Conservation (phyloP, 2,888 invertebrate species). For the Brachyopa scutellaris region DNA sequence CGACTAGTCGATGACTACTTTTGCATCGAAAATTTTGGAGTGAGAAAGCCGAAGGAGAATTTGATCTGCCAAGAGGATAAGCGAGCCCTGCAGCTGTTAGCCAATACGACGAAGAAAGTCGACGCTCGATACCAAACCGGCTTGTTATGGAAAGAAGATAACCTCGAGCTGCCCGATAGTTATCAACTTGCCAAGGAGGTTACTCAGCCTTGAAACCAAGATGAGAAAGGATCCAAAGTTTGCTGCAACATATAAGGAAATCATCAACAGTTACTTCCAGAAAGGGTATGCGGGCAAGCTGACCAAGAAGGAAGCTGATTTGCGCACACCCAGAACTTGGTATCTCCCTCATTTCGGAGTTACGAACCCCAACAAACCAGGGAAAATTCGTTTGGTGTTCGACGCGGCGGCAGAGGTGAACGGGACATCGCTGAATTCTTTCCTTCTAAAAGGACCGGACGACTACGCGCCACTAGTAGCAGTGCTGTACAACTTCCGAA, state of each 20-base stretch:
- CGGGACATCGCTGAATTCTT: not conserved
- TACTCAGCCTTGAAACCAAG: slow-evolving; percentile 38
- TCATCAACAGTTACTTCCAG: not conserved
- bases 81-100: too few relatives aligned
- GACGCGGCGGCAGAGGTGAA: not conserved
- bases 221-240: slow-evolving; percentile 39
- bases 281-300: not conserved
- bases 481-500: too few relatives aligned
- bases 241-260: not conserved
- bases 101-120: too few relatives aligned
- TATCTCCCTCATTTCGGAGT: not conserved
- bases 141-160: slow-evolving; percentile 41
- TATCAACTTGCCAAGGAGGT: slow-evolving; percentile 31
- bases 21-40: too few relatives aligned
- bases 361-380: not conserved
- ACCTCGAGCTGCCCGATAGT: slow-evolving; percentile 33
- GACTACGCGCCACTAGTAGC: too few relatives aligned
- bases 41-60: too few relatives aligned
- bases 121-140: slow-evolving; percentile 28
- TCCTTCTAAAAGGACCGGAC: not conserved
- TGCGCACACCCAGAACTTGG: not conserved
- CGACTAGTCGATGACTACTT: too few relatives aligned
- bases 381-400: not conserved
- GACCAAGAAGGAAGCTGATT: not conserved
- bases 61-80: too few relatives aligned